These are phyloP conservation scores for Caenorhabditis sp. DNA, from an alignment of 2,888 invertebrate genomes.

Conservation along the genomic window DNA sequence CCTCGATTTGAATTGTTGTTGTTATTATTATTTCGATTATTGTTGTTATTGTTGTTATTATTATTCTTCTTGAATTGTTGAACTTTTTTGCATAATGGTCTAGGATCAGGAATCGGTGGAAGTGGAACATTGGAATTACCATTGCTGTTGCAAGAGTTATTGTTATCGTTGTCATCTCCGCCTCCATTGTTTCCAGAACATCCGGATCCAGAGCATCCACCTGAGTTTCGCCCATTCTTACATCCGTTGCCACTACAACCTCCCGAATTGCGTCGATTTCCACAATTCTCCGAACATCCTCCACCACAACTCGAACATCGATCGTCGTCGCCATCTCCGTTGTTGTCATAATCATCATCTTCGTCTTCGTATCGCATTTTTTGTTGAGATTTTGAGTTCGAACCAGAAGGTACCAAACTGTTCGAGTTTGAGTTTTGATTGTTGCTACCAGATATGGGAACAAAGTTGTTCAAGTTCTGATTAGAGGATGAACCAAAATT, in stretches of 20 bases:
- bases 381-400: no score
- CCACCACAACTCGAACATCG: slow-evolving; percentile 16
- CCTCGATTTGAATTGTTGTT: neutral
- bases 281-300: neutral
- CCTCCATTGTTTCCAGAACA: slow-evolving; percentile 20
- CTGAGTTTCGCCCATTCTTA: slow-evolving; percentile 7
- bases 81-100: slow-evolving; percentile 28
- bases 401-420: slow-evolving; percentile 8
- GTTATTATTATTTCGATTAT: neutral
- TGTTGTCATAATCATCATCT: slow-evolving; percentile 28
- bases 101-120: slow-evolving; percentile 37
- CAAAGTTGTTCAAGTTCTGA: no score
- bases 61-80: slow-evolving; percentile 2
- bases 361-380: slow-evolving; percentile 22
- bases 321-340: slow-evolving; percentile 17
- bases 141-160: slow-evolving; percentile 5
- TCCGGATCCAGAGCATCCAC: slow-evolving; percentile 7
- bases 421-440: slow-evolving; percentile 18
- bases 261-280: neutral
- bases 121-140: slow-evolving; percentile 16
- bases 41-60: slow-evolving; percentile 9
- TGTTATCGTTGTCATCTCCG: no score
- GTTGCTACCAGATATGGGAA: no score
- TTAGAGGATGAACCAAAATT: no score
- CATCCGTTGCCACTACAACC: slow-evolving; percentile 11